Evolutionary conservation across 2,888 invertebrate genomes (phyloP), one percentile per base, ranked within the genome.

Genomic region (Eupsilia transversa): DNA sequence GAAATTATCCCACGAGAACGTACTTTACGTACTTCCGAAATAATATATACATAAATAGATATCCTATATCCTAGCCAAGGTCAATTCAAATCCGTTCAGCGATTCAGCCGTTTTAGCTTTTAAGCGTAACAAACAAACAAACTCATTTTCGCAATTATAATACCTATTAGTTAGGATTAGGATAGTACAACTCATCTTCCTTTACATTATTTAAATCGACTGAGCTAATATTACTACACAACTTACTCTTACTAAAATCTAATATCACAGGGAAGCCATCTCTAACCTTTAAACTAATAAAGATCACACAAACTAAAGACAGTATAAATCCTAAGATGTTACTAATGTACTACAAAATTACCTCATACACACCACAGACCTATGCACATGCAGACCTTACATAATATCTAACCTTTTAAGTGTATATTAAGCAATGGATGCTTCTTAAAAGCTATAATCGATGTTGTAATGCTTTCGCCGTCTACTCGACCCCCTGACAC

Each of bases 381-480:
- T 81, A 81, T 89, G 88, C 87, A 87, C 86, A 86, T 89, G 84
- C 85, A 89, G 65, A 80, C 27, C 38, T 90, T 90, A 88, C 86
- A 85, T 90, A 89, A 90, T 54, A 67, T 38, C 30, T 84, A 86
- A 91, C 91, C 90, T 90, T 89, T 88, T 52, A 84, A 85, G 74
- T 80, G 76, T 71, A 43, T 76, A 83, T 89, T 86, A 88, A 80
- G 90, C 83, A 90, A 90, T 67, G 68, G 69, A 63, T 75, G 86
- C 86, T 87, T 88, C 90, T 89, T 87, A 85, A 89, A 89, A 89
- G 88, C 87, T 86, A 86, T 87, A 86, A 87, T 88, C 85, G 81
- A 77, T 90, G 87, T 84, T 79, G 90, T 73, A 90, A 90, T 84
- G 86, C 91, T 90, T 91, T 91, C 91, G 89, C 89, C 83, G 83